Conservation (phyloP, 2,888 invertebrate genomes). For the Trilocha varians region DNA sequence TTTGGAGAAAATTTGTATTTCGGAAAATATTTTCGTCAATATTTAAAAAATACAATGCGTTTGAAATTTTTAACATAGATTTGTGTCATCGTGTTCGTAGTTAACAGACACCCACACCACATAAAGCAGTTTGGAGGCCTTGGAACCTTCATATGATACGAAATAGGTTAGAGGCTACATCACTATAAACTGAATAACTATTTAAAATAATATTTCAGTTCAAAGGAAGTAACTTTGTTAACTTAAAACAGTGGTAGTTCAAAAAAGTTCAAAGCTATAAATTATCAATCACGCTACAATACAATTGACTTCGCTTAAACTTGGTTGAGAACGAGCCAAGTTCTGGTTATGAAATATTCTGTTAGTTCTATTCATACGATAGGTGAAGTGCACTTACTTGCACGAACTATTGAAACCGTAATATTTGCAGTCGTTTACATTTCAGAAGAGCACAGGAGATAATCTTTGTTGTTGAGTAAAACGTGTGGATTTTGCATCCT, state of each 20-base stretch:
- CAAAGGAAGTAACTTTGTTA: neutral
- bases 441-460: neutral
- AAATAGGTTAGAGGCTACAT: no score
- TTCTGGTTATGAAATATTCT: slow-evolving; percentile 46
- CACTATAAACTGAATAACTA: no score
- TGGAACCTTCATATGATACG: no score
- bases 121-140: no score
- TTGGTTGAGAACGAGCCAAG: slow-evolving; percentile 44
- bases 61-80: no score
- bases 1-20: no score
- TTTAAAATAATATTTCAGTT: no score
- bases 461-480: neutral
- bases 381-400: slow-evolving; percentile 46
- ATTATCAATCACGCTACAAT: slow-evolving; percentile 40
- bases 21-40: no score
- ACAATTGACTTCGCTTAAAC: slow-evolving; percentile 31
- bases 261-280: slow-evolving; percentile 22
- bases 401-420: slow-evolving; percentile 39
- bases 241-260: neutral
- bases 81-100: no score
- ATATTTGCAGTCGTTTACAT: neutral
- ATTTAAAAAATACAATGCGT: no score
- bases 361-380: slow-evolving; percentile 40
- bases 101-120: no score
- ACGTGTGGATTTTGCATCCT: neutral